Evolutionary conservation across 2,888 invertebrate species (phyloP), one percentile per base, ranked within the genome.

Genomic region (Eristalis intricaria): DNA sequence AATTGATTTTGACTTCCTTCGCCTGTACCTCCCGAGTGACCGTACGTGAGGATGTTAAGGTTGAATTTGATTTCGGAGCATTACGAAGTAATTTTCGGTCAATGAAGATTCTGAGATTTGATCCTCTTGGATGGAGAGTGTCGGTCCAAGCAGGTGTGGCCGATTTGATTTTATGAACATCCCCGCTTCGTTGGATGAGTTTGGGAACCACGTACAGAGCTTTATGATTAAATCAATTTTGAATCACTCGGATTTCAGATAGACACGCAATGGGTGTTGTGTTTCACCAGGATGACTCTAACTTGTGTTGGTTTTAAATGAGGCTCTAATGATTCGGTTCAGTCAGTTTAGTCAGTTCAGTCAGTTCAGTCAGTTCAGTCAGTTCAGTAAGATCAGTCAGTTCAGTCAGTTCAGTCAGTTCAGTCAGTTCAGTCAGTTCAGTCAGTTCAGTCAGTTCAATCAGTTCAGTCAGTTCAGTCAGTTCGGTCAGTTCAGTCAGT

Each of bases 81-180:
- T 65, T 71, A 60, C 50, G 40, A 70, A 66, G 65, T 63, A 65
- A 80, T 74, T 68, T 73, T 63, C 61, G 8, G 11, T 73, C 61
- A 61, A 68, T 74, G 73, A 80, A 61, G 68, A 74, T 29, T 23
- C 66, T 15, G 66, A 38, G 68, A 80, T 80, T 80, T 73, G 56
- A 65, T 73, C 23, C 50, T 8, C 19, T n/a, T 50, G 19, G 50
- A 7, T 19, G 19, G 50, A 19, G 19, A 19, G 19, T 19, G 50
- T 19, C 50, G 50, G 50, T 50, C 50, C n/a, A 19, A 50, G 8
- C 50, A 50, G 43, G 60, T n/a, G 38, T 22, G 38, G 50, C 7
- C 64, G 50, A 65, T 74, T 35, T 64, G 74, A 50, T 35, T 65
- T 65, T 65, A 73, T 73, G 73, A 50, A 50, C 50, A 50, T 19